Evolutionary conservation across 2,113 vertebrate genomes (phyloP), one percentile per base, ranked within the genome.

Genomic region (Chloroceryle aenea): DNA sequence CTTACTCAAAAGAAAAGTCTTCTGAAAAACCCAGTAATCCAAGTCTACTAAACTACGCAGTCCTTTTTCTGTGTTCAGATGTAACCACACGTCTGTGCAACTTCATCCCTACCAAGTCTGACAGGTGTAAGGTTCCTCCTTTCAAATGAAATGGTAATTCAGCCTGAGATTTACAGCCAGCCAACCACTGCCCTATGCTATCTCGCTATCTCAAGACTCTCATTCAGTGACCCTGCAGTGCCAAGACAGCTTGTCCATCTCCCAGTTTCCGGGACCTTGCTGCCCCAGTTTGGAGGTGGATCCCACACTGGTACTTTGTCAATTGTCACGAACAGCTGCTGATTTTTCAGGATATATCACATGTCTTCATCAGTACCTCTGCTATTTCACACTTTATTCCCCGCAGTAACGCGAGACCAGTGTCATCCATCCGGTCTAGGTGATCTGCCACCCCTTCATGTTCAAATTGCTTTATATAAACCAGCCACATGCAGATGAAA

Each of bases 351-450:
- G 88, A 71, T 58, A 8, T 88, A 93, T 67, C 86, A 21, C 18
- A 52, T 84, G 59, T 84, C 93, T 50, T 84, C 78, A 92, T 48
- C 91, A 63, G 84, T 16, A 78, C n/a, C 53, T 38, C 91, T 56
- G 68, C 50, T 94, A 96, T 95, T 95, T 95, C 95, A 97, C 93
- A 93, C 78, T 79, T 84, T 29, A 81, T 61, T 79, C 81, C 81
- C 50, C 52, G 66, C 45, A 68, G 90, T 76, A 96, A 96, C 55
- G 12, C 2, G 4, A 91, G 82, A 64, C 2, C 0, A 86, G 77
- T 9, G 48, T n/a, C 94, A 95, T 90, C 94, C 94, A 95, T 90
- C 94, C 88, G 17, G 88, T 89, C 88, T 62, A 48, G 38, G 34
- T 90, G 81, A 87, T 74, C 76, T 42, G 40, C n/a, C 62, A 63